Percentiles rank a stretch among this genome's conserved stretches.
Evolutionary conservation across 2,888 invertebrate genomes (phyloP).

Genomic region (Lithophane ornitopus): DNA sequence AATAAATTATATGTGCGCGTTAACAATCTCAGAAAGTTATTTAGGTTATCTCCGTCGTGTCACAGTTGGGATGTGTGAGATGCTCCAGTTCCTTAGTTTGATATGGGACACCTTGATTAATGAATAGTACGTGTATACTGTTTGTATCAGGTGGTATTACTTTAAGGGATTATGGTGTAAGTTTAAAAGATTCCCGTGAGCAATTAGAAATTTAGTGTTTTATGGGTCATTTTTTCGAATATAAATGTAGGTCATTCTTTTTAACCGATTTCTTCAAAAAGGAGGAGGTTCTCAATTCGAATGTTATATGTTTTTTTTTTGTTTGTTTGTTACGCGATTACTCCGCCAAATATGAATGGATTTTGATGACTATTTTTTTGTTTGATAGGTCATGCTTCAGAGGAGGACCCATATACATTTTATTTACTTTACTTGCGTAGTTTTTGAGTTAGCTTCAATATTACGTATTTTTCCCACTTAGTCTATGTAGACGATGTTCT

Average conservation of each 20-base stretch:
- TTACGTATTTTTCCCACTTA: too few species aligned
- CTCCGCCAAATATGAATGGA: too few species aligned
- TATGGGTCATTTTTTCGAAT: background rate
- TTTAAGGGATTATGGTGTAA: slow-evolving; percentile 18
- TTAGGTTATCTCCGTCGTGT: slow-evolving; percentile 78
- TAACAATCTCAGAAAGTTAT: slow-evolving; percentile 73
- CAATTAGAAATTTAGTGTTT: background rate
- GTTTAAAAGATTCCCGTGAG: background rate
- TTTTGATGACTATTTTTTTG: too few species aligned
- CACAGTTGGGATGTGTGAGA: slow-evolving; percentile 57
- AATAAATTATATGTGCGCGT: slow-evolving; percentile 57
- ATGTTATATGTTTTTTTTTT: too few species aligned
- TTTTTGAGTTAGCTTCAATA: too few species aligned
- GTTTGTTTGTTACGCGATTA: too few species aligned
- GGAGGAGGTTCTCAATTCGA: too few species aligned
- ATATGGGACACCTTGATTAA: slow-evolving; percentile 58
- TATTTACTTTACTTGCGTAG: too few species aligned
- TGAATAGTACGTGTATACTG: slow-evolving; percentile 36
- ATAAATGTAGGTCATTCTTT: background rate
- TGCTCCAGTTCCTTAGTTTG: slow-evolving; percentile 56
- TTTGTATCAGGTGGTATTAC: slow-evolving; percentile 30
- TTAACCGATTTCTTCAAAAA: too few species aligned
- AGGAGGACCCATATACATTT: too few species aligned
- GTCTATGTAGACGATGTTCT: too few species aligned
- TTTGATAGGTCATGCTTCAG: too few species aligned